These are phyloP conservation scores for Siderastrea siderea DNA, from an alignment of 92 coral and sea anemone genomes.

Conservation along the genomic window DNA sequence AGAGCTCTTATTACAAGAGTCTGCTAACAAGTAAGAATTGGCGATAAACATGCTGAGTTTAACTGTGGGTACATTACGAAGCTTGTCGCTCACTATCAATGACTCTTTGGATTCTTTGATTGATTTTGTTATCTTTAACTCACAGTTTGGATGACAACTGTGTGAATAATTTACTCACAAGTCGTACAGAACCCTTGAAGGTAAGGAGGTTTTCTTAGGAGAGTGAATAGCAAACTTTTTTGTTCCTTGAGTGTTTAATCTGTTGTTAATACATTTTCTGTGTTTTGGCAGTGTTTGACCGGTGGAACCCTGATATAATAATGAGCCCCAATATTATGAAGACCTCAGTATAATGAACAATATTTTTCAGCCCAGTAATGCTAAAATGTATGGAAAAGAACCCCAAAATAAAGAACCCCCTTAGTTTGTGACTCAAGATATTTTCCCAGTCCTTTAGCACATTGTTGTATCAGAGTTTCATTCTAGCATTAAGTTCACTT, in stretches of 20 bases:
- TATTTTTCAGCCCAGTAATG: too few species aligned
- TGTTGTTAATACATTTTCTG: too few species aligned
- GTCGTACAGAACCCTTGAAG: slow-evolving; percentile 86
- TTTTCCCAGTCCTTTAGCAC: background rate
- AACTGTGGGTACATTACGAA: background rate
- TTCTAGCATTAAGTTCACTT: background rate
- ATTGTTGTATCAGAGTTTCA: background rate
- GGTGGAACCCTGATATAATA: too few species aligned
- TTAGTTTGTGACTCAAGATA: too few species aligned
- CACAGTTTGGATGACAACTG: slow-evolving; percentile 75
- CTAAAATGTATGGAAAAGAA: too few species aligned
- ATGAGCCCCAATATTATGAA: too few species aligned
- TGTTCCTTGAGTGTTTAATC: too few species aligned
- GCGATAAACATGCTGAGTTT: background rate
- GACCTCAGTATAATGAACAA: too few species aligned
- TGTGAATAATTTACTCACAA: slow-evolving; percentile 81
- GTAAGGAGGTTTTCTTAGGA: background rate
- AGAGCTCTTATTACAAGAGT: slow-evolving; percentile 69
- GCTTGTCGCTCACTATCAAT: too few species aligned
- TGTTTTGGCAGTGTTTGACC: too few species aligned
- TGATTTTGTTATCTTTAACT: background rate
- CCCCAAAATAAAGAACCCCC: too few species aligned
- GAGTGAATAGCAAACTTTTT: background rate
- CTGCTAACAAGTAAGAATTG: slow-evolving; percentile 24
- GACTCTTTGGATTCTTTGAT: background rate